Evolutionary conservation across 2,797 vertebrate genomes (phyloP), one percentile per base, ranked within the genome.

Genomic region (Pteropus rufus): DNA sequence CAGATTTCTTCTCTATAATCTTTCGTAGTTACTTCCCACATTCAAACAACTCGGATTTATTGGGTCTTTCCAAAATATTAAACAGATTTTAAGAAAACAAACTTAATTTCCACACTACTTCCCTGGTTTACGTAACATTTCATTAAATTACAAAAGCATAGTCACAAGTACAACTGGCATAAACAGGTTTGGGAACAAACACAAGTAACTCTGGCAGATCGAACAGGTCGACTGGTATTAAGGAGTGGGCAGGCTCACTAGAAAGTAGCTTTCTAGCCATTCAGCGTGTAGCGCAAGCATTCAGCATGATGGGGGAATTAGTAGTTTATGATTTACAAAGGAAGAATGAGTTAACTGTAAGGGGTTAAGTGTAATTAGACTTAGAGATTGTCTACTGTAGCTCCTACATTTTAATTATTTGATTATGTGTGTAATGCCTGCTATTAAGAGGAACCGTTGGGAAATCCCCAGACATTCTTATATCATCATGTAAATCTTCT

Each of bases 181-280:
- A 82, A 93, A 88, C 76, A 89, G 73, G 44, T 89, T 96, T 91
- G 31, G 62, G 75, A 91, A 83, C 34, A 95, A 93, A 81, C 58
- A 86, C 12, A 87, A 34, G 36, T 83, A 70, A 92, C 73, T 77
- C 73, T 77, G 12, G 64, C 56, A 73, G 64, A 54, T 29, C 34
- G 12, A 54, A 70, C 15, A 46, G 1, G 73, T 95, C 58, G 82
- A 2, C 21, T 75, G 44, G 31, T 86, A 87, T 76, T 36, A 88
- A 83, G 39, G 83, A 83, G 24, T 41, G 12, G 34, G n/a, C 56
- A 65, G 62, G 41, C 12, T 67, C 16, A 41, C 19, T 69, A 26
- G 26, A 76, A 39, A 86, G 12, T 18, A 73, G 23, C 80, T 80
- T 91, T 16, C 41, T 95, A 73, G 56, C 8, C 31, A 14, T 58